Conservation (phyloP, 2,888 invertebrate species). For the Drosophila rubida region DNA sequence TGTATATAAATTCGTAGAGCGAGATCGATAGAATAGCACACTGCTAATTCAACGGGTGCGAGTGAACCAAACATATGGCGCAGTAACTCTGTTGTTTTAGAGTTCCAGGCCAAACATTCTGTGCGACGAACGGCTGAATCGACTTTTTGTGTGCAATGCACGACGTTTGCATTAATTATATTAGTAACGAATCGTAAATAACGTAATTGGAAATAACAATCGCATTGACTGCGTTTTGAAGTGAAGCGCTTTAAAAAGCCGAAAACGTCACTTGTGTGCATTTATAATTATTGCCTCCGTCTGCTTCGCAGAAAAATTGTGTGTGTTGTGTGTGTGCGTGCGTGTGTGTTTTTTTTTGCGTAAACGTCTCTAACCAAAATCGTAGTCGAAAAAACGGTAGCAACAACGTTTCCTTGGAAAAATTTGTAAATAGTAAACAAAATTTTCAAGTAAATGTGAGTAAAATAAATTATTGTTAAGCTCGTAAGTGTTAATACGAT, state of each 20-base stretch:
- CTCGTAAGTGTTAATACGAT: conserved; percentile 27
- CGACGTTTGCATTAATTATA: conserved; percentile 68
- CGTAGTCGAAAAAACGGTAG: conserved; percentile 63
- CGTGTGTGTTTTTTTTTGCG: conserved; percentile 55
- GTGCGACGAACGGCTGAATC: conserved; percentile 71
- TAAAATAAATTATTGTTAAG: conserved; percentile 27
- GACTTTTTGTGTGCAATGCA: conserved; percentile 78
- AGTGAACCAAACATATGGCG: conserved; percentile 56
- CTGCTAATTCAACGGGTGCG: conserved; percentile 42
- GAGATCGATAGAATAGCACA: conserved; percentile 45
- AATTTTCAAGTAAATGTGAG: conserved; percentile 68
- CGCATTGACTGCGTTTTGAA: conserved; percentile 6
- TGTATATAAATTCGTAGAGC: conserved; percentile 74
- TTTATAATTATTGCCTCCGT: conserved; percentile 17
- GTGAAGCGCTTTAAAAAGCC: conserved; percentile 3
- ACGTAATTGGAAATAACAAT: conserved; percentile 27
- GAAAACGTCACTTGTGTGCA: conserved; percentile 33
- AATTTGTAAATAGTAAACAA: conserved; percentile 80
- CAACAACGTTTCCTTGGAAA: conserved; percentile 80
- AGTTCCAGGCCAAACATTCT: conserved; percentile 76
- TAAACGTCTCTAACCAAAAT: conserved; percentile 69
- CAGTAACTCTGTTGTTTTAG: conserved; percentile 72
- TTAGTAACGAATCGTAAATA: conserved; percentile 66
- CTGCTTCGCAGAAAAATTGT: conserved; percentile 40
- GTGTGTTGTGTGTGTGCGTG: conserved; percentile 24